Percentiles rank a stretch among this genome's conserved stretches.
These are phyloP conservation scores for Erpornis zantholeuca DNA, from an alignment of 2,113 vertebrate species.

Conservation along the genomic window DNA sequence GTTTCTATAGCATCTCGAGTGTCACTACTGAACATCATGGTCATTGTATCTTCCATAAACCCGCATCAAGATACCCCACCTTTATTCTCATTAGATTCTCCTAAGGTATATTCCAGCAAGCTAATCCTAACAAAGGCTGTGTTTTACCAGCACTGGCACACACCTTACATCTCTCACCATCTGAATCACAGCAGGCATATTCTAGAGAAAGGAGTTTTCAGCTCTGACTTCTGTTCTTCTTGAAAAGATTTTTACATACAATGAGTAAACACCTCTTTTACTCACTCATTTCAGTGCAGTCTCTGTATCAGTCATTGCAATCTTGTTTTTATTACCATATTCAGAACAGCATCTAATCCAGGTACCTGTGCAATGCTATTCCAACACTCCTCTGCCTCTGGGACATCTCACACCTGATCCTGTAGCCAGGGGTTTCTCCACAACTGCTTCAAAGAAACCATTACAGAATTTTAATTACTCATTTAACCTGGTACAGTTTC, in stretches of 20 bases:
- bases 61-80: not conserved
- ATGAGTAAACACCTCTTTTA: not conserved
- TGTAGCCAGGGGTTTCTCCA: not conserved
- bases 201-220: not conserved
- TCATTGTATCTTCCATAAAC: not conserved
- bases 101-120: not conserved
- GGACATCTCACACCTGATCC: not conserved
- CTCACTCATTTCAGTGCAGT: not conserved
- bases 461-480: not conserved
- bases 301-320: not conserved
- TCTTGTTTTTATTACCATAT: not conserved
- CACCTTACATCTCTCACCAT: not conserved
- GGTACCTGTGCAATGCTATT: not conserved
- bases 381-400: not conserved
- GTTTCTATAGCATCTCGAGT: fast-evolving
- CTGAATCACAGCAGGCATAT: not conserved
- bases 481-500: not conserved
- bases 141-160: not conserved
- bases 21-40: not conserved
- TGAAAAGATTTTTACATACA: not conserved
- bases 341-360: not conserved
- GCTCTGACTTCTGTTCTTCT: not conserved
- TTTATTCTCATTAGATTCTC: not conserved
- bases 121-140: not conserved
- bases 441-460: not conserved